Percentiles rank a stretch among this genome's conserved stretches.
Evolutionary conservation across 2,797 vertebrate species (phyloP).

Genomic region (Gallinago nigripennis): DNA sequence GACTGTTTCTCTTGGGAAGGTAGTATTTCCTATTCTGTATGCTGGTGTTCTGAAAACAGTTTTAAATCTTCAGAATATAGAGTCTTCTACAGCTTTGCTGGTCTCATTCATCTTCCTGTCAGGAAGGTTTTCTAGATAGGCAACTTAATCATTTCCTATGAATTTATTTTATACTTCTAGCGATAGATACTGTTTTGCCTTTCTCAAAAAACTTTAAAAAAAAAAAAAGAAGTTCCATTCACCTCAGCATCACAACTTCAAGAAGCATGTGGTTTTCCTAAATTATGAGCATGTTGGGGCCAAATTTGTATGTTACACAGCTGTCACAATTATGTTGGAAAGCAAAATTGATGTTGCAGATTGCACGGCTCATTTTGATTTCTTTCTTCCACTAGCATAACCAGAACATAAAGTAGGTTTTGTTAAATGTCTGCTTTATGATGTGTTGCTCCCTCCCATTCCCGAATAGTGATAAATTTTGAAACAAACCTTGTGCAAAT

Average conservation of each 20-base stretch:
- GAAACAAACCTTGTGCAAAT: neutral
- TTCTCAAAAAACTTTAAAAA: neutral
- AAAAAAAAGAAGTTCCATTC: neutral
- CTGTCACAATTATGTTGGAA: neutral
- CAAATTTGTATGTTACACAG: neutral
- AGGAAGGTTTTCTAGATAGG: neutral
- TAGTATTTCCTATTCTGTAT: neutral
- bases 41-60: neutral
- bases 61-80: neutral
- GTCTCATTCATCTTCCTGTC: conserved; percentile 5
- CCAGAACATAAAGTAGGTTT: neutral
- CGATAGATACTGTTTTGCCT: neutral
- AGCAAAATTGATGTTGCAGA: neutral
- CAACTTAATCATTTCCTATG: neutral
- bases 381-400: neutral
- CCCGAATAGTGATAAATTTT: neutral
- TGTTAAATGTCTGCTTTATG: conserved; percentile 8
- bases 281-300: neutral
- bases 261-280: neutral
- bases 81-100: neutral
- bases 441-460: neutral
- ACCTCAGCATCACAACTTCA: neutral
- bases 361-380: neutral
- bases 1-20: neutral
- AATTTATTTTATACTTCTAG: neutral